Base-by-base conservation (phyloP, 2,797 vertebrate species). In the Poliocrania exsul region DNA sequence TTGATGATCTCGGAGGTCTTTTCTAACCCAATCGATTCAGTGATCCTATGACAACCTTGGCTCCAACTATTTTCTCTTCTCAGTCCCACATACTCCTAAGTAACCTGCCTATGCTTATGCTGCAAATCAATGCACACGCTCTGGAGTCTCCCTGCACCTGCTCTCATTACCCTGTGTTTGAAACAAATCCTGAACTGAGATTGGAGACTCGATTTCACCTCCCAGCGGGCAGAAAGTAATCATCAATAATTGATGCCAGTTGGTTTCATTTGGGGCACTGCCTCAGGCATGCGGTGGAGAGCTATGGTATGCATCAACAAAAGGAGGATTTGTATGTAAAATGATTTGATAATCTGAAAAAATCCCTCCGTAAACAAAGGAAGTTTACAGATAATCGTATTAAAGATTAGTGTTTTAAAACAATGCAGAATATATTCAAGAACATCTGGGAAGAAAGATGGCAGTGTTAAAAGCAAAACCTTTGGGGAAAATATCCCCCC, bases 371-470 rank as follows among this genome's bases (percentile, higher is more conserved):
- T 87, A 93, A 94, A 95, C 79, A 97, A 95, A 87, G 71, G 67
- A 95, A 95, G 82, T 96, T 84, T 81, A 82, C 83, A 88, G 66
- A 87, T 95, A 97, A 97, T 93, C 2, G 20, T 71, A 94, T 96
- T 95, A 96, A 83, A 95, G 84, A 96, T 92, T 92, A 94, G 57
- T 82, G 69, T 85, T 94, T 64, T 57, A 93, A 83, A 96, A 96
- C 96, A 96, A 96, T 89, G 69, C 47, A 95, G 73, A 90, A 86
- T 51, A 24, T 46, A 78, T 85, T 89, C 0, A 0, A 83, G 54
- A 93, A 89, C 84, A 94, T 87, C 81, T 89, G 78, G 46, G 72
- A 71, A 89, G 70, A 92, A 97, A 74, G 78, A 89, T 20, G 56
- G 51, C 18, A 78, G n/a, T 28, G 87, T 78, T 49, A 83, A 93